A percentile compares a stretch with the other conserved stretches of the same genome.
Conservation (phyloP, 2,888 invertebrate genomes). For the Tetranychus piercei region DNA sequence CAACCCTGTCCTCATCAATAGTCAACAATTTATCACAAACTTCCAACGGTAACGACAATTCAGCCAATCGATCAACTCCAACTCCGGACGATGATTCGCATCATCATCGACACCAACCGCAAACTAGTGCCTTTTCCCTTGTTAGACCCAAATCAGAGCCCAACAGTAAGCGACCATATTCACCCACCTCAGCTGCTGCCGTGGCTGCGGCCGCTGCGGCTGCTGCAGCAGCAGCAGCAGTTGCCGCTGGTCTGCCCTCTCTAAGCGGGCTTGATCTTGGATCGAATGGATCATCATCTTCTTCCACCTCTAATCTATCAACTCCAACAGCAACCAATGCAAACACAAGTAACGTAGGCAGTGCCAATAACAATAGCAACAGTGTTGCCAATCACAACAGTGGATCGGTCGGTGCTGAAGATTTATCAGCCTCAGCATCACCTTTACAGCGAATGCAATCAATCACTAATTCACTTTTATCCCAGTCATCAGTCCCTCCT, state of each 20-base stretch:
- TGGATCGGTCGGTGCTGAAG: constrained; percentile 45
- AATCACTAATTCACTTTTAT: constrained; percentile 82
- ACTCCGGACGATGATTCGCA: neutral
- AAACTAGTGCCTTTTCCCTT: constrained; percentile 51
- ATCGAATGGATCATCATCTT: constrained; percentile 17
- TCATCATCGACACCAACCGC: constrained; percentile 13
- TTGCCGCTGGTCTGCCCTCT: constrained; percentile 7
- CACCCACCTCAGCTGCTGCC: constrained; percentile 12
- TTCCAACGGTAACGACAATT: neutral
- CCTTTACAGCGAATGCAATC: constrained; percentile 93
- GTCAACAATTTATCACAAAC: neutral
- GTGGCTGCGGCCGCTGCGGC: constrained; percentile 6
- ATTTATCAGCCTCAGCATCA: constrained; percentile 53
- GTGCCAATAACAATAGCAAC: neutral
- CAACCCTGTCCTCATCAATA: neutral
- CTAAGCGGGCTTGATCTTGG: constrained; percentile 15
- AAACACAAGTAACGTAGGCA: neutral
- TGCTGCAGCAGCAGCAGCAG: neutral
- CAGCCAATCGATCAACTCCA: neutral
- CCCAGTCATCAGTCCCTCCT: constrained; percentile 54
- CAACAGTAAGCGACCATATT: neutral
- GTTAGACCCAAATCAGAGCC: constrained; percentile 57
- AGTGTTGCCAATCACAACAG: constrained; percentile 8
- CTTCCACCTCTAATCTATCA: constrained; percentile 14
- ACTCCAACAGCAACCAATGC: neutral